Conservation (phyloP, 1,140 invertebrate genomes). For the Magallana angulata region DNA sequence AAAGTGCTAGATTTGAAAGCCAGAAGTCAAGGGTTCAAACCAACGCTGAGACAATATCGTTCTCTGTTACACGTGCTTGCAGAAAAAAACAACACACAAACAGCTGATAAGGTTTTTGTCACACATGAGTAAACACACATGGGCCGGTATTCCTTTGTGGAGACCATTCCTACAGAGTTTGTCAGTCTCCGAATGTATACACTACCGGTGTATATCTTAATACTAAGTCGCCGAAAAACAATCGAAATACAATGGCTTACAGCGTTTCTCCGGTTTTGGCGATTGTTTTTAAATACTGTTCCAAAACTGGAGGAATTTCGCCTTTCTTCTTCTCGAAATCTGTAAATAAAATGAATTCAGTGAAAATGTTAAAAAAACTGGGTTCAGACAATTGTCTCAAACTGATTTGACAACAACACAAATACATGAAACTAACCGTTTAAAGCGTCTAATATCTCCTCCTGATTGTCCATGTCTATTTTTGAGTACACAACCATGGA, state of each 20-base stretch:
- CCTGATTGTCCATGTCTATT: conserved; percentile 73
- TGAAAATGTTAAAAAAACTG: background rate
- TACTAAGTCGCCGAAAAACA: too few species aligned
- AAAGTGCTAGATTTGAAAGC: too few species aligned
- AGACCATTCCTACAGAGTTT: background rate
- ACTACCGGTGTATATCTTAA: too few species aligned
- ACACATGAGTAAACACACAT: conserved; percentile 23
- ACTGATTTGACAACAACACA: background rate
- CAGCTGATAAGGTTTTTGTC: background rate
- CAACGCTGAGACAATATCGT: too few species aligned
- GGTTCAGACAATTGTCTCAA: conserved; percentile 4
- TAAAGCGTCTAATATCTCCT: conserved; percentile 74
- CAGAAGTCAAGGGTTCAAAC: too few species aligned
- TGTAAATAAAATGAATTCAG: conserved; percentile 59
- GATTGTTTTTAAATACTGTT: conserved; percentile 93
- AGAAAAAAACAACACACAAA: background rate
- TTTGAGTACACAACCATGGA: conserved; percentile 62
- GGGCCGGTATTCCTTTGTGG: background rate
- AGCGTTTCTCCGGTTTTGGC: conserved; percentile 96
- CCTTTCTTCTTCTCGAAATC: conserved; percentile 90
- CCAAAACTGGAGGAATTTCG: conserved; percentile 90
- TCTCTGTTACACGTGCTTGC: too few species aligned
- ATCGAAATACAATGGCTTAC: conserved; percentile 65
- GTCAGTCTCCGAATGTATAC: too few species aligned
- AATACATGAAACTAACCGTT: conserved; percentile 62